phyloP scores from a whole-genome alignment of 2,797 vertebrate genomes.

The Scomberomorus guttatus region DNA sequence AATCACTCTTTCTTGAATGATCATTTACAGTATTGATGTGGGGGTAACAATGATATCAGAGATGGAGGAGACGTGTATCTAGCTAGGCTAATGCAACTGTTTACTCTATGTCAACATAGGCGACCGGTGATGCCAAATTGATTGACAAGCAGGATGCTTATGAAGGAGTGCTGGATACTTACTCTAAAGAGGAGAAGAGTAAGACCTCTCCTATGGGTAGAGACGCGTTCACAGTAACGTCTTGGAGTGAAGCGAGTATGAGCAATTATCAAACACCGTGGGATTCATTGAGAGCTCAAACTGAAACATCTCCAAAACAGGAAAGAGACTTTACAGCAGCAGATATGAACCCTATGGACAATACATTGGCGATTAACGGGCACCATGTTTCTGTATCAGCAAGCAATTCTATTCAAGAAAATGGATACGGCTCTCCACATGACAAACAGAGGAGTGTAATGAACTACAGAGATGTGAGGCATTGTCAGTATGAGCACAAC shows the following conservation, averaged over 20 bases:
- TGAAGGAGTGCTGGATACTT: conserved; percentile 80
- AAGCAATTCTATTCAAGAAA: conserved; percentile 72
- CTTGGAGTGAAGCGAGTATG: conserved; percentile 57
- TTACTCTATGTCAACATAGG: conserved; percentile 98
- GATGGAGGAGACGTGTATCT: conserved; percentile 32
- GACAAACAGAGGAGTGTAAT: conserved; percentile 52
- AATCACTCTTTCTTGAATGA: neutral
- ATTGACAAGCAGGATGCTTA: conserved; percentile 92
- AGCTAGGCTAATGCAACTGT: conserved; percentile 91
- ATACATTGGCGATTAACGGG: conserved; percentile 50
- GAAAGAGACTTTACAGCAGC: conserved; percentile 37
- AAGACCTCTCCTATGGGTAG: conserved; percentile 67
- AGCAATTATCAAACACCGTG: conserved; percentile 61
- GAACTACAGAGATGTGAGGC: conserved; percentile 50
- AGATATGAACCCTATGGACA: conserved; percentile 9
- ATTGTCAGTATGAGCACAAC: conserved; percentile 41
- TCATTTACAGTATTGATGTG: conserved; percentile 12
- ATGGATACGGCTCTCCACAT: conserved; percentile 76
- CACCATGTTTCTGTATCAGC: conserved; percentile 47
- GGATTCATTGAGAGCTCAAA: conserved; percentile 67
- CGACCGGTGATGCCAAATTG: conserved; percentile 94
- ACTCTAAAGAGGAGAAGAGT: conserved; percentile 79
- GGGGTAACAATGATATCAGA: conserved; percentile 36
- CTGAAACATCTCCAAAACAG: conserved; percentile 43
- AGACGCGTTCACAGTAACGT: conserved; percentile 50